phyloP scores from a whole-genome alignment of 2,797 vertebrate genomes.

The Remorina albescens region DNA sequence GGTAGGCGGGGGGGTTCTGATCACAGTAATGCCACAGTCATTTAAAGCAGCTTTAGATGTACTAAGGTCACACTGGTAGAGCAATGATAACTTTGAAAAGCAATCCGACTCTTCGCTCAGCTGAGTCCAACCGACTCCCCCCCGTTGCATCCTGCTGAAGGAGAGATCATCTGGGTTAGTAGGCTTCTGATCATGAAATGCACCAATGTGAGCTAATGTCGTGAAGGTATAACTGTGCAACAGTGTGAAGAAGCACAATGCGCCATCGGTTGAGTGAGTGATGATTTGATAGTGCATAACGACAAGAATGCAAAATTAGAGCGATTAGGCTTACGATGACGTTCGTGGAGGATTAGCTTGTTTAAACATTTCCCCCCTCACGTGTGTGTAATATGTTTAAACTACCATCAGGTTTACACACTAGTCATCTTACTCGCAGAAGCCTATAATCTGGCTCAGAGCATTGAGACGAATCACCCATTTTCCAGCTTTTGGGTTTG shows the following conservation, averaged over 20 bases:
- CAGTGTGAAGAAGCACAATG: background rate
- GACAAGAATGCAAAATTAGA: slow-evolving; percentile 56
- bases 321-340: slow-evolving; percentile 36
- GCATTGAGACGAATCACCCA: slow-evolving; percentile 50
- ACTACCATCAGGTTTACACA: slow-evolving; percentile 43
- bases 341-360: slow-evolving; percentile 55
- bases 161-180: slow-evolving; percentile 29
- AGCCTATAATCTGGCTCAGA: slow-evolving; percentile 54
- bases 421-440: slow-evolving; percentile 25
- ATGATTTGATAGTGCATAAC: slow-evolving; percentile 40
- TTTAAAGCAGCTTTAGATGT: slow-evolving; percentile 69
- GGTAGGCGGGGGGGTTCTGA: slow-evolving; percentile 43
- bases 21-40: slow-evolving; percentile 67
- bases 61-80: slow-evolving; percentile 53
- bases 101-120: slow-evolving; percentile 43
- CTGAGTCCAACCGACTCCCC: slow-evolving; percentile 30
- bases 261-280: slow-evolving; percentile 1
- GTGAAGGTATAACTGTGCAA: background rate
- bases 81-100: slow-evolving; percentile 52
- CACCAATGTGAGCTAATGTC: background rate
- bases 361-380: slow-evolving; percentile 45
- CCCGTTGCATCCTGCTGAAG: slow-evolving; percentile 9
- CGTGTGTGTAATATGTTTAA: slow-evolving; percentile 48
- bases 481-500: slow-evolving; percentile 33
- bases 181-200: slow-evolving; percentile 31